Conservation (phyloP, 2,888 invertebrate species). For the Beris chalybata region DNA sequence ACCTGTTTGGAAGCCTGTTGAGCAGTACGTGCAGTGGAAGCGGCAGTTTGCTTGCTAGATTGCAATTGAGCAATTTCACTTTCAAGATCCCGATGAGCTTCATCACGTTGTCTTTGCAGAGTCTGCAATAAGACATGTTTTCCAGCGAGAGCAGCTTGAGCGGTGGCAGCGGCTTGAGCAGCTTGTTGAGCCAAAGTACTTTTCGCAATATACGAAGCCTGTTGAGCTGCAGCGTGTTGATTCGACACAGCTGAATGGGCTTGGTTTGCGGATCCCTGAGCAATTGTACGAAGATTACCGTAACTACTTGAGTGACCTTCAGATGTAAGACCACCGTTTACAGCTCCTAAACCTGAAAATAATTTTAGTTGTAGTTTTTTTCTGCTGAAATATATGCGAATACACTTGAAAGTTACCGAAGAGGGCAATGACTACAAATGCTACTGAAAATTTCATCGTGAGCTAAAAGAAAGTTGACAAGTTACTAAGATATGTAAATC, state of each 20-base stretch:
- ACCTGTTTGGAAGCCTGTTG: slow-evolving; percentile 70
- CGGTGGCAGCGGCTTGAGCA: too few species aligned
- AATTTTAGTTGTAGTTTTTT: not conserved
- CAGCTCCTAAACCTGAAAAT: slow-evolving; percentile 1
- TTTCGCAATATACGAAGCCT: slow-evolving; percentile 72
- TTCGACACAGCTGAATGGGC: slow-evolving; percentile 72
- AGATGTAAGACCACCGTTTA: not conserved
- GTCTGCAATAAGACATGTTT: slow-evolving; percentile 63
- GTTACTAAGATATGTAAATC: slow-evolving; percentile 9
- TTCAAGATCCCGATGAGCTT: slow-evolving; percentile 68
- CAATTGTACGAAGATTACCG: slow-evolving; percentile 44
- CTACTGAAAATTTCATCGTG: slow-evolving; percentile 6
- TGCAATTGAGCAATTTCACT: slow-evolving; percentile 71
- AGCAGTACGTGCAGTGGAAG: slow-evolving; percentile 66
- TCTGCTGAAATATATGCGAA: not conserved
- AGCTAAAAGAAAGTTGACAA: not conserved
- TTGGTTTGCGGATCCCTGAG: slow-evolving; percentile 75
- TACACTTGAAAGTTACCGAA: slow-evolving; percentile 5
- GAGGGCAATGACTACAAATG: slow-evolving; percentile 12
- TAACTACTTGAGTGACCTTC: too few species aligned
- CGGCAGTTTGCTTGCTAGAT: slow-evolving; percentile 69
- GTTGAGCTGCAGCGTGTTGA: slow-evolving; percentile 75
- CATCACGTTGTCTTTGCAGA: slow-evolving; percentile 73
- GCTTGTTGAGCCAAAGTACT: slow-evolving; percentile 72
- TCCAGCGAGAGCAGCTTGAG: too few species aligned